Percentiles rank a stretch among this genome's conserved stretches.
Evolutionary conservation across 2,797 vertebrate genomes (phyloP).

Genomic region (Poeciliopsis gracilis): DNA sequence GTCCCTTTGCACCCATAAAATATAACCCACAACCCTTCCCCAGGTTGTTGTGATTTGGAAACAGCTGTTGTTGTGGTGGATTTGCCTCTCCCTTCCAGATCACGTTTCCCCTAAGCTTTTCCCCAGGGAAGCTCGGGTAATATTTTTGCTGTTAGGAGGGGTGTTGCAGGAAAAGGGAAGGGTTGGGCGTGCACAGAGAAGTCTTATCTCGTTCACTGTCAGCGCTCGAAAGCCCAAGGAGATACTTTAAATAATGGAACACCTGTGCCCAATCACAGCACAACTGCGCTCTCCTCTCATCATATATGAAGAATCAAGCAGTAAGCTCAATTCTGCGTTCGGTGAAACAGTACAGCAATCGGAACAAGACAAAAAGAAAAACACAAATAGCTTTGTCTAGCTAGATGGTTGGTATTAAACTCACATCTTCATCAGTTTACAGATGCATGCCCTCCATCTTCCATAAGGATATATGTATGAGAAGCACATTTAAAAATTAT

Average conservation of each 20-base stretch:
- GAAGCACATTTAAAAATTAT: slow-evolving; percentile 64
- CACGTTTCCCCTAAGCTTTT: slow-evolving; percentile 73
- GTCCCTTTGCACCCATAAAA: slow-evolving; percentile 80
- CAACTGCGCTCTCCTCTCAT: slow-evolving; percentile 32
- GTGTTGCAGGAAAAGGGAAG: slow-evolving; percentile 31
- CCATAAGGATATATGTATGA: slow-evolving; percentile 49
- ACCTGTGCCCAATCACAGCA: slow-evolving; percentile 65
- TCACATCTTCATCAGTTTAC: slow-evolving; percentile 62
- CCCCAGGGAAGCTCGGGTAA: slow-evolving; percentile 76
- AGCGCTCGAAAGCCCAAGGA: slow-evolving; percentile 75
- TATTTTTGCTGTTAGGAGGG: slow-evolving; percentile 72
- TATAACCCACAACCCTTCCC: slow-evolving; percentile 81
- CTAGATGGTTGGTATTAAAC: slow-evolving; percentile 60
- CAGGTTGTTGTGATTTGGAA: slow-evolving; percentile 83
- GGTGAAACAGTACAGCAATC: slow-evolving; percentile 6
- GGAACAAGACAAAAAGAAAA: slow-evolving; percentile 14
- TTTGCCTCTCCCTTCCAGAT: slow-evolving; percentile 79
- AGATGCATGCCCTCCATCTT: slow-evolving; percentile 48
- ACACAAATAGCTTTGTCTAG: slow-evolving; percentile 33
- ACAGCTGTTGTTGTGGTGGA: slow-evolving; percentile 85
- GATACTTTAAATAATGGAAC: slow-evolving; percentile 77
- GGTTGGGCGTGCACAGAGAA: slow-evolving; percentile 33
- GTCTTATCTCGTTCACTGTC: slow-evolving; percentile 68
- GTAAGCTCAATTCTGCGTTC: slow-evolving; percentile 17
- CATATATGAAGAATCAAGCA: slow-evolving; percentile 24